A percentile compares a stretch with the other conserved stretches of the same genome.
Conservation (phyloP, 37 sponge, comb jelly and placozoan species). For the Crambe crambe region DNA sequence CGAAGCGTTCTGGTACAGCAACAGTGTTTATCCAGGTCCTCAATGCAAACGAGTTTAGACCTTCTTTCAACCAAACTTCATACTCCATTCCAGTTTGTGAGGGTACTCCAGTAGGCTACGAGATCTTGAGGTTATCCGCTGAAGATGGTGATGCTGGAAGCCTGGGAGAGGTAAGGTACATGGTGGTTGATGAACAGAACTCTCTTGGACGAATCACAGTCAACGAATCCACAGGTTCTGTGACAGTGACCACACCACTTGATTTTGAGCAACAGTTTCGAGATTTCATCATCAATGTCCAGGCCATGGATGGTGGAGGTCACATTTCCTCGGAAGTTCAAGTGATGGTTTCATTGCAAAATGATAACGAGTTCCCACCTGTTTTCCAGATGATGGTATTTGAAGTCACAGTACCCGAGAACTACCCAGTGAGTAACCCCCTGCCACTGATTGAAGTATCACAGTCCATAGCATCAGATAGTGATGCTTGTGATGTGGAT, state of each 20-base stretch:
- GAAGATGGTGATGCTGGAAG: conserved; percentile 46
- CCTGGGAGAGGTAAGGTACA: conserved; percentile 44
- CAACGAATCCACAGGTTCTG: conserved; percentile 29
- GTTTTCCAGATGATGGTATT: conserved; percentile 19
- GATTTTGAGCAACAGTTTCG: conserved; percentile 11
- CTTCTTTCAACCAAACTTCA: neutral
- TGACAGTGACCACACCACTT: conserved; percentile 21
- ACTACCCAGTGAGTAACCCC: conserved; percentile 24
- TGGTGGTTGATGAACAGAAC: neutral
- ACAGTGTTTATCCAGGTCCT: conserved; percentile 3
- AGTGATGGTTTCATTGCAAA: conserved; percentile 26
- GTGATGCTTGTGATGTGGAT: conserved; percentile 37
- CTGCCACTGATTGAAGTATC: neutral
- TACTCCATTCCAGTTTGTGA: conserved; percentile 48
- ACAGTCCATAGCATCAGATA: conserved; percentile 34
- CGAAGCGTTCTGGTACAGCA: neutral
- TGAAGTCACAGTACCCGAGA: conserved; percentile 26
- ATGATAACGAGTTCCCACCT: conserved; percentile 48
- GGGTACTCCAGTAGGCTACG: conserved; percentile 33
- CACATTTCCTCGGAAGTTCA: neutral
- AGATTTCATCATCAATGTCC: neutral
- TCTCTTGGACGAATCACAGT: conserved; percentile 11
- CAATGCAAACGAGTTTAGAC: conserved; percentile 44
- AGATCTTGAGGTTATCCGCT: conserved; percentile 23
- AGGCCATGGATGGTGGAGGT: conserved; percentile 29